Conservation (phyloP, 1,140 invertebrate species). For the Neodiprion lecontei region DNA sequence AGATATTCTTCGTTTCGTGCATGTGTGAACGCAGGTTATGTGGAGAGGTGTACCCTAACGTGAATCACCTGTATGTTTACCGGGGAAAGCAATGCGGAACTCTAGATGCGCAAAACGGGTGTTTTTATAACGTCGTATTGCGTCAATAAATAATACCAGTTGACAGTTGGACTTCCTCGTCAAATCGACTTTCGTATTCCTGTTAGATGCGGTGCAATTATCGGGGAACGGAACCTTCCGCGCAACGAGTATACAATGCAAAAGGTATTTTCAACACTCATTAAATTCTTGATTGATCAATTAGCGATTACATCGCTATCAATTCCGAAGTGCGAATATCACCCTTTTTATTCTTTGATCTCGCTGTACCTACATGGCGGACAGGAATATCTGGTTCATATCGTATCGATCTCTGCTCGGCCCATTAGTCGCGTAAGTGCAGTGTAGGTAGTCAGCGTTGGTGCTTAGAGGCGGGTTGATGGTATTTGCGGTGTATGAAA, state of each 20-base stretch:
- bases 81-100: not conserved
- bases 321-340: not conserved
- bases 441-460: not conserved
- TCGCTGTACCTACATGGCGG: not conserved
- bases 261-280: not conserved
- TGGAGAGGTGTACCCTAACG: too few relatives aligned
- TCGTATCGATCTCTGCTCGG: conserved; percentile 2
- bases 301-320: conserved; percentile 5
- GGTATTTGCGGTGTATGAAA: not conserved
- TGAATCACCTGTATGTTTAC: not conserved
- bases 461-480: not conserved
- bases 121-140: not conserved
- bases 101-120: not conserved
- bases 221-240: too few relatives aligned
- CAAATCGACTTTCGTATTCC: too few relatives aligned
- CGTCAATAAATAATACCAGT: not conserved
- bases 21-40: too few relatives aligned
- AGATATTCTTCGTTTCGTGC: too few relatives aligned
- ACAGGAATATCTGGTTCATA: conserved; percentile 7
- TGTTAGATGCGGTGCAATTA: too few relatives aligned
- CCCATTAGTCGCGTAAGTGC: conserved; percentile 1
- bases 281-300: conserved; percentile 3
- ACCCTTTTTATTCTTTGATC: not conserved
- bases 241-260: not conserved
- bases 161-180: too few relatives aligned